phyloP scores from a whole-genome alignment of 2,888 invertebrate genomes.

The Lamproptera curius region DNA sequence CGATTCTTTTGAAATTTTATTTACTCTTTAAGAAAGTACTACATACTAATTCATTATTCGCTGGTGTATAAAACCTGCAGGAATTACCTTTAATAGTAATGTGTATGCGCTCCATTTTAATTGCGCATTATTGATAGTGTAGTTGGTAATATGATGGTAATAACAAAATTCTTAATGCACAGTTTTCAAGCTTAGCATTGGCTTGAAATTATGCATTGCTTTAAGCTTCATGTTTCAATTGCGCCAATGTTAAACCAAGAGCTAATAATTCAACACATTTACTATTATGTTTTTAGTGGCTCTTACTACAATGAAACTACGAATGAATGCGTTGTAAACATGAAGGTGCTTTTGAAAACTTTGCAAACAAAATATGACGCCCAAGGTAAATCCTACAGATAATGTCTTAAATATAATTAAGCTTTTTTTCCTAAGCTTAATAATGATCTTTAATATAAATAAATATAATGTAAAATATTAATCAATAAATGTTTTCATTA shows the following conservation, averaged over 20 bases:
- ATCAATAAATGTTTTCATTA: conserved; percentile 25
- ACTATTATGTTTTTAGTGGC: conserved; percentile 38
- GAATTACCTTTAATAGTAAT: no score
- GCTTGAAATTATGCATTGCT: no score
- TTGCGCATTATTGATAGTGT: no score
- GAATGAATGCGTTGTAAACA: conserved; percentile 44
- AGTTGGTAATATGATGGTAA: no score
- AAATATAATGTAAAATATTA: neutral
- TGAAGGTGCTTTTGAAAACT: conserved; percentile 37
- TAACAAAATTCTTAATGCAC: no score
- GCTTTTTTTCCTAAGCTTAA: neutral
- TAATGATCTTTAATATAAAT: neutral
- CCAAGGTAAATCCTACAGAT: conserved; percentile 31
- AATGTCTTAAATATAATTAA: neutral
- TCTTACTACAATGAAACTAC: conserved; percentile 43
- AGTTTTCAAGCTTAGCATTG: no score
- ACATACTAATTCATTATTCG: no score
- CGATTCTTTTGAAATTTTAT: no score
- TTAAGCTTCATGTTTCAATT: neutral
- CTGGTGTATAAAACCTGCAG: no score
- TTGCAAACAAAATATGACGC: conserved; percentile 37
- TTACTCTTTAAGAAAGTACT: no score
- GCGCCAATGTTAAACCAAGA: neutral
- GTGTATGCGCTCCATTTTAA: no score
- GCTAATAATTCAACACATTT: neutral